Evolutionary conservation across 64 coral and sea anemone genomes (phyloP).

Genomic region (Actinia tenebrosa): DNA sequence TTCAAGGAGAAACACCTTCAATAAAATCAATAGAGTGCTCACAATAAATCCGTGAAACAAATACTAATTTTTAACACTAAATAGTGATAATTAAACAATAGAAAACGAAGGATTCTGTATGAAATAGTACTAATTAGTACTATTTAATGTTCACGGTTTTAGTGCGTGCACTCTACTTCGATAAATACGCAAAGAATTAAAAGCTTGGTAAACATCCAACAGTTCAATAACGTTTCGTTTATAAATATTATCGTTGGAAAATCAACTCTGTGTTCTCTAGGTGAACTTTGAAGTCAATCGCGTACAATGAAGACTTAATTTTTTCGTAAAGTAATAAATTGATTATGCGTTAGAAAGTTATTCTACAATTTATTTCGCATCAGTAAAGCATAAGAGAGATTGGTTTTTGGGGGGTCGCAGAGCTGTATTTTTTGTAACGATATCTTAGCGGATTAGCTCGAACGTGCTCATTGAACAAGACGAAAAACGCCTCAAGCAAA

Average conservation of each 20-base stretch:
- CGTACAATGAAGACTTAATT: neutral
- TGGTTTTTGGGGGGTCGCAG: no score
- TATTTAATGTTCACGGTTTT: no score
- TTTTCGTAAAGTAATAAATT: neutral
- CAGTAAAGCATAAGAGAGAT: no score
- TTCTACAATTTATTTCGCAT: no score
- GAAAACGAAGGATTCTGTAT: no score
- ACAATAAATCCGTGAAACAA: no score
- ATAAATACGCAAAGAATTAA: neutral
- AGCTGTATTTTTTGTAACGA: neutral
- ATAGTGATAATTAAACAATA: no score
- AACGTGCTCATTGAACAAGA: neutral
- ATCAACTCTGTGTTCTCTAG: neutral
- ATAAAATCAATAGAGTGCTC: no score
- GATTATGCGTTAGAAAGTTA: no score
- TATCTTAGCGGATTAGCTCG: neutral
- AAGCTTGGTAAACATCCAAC: neutral
- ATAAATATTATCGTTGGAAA: conserved; percentile 8
- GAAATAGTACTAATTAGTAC: no score
- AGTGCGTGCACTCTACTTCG: no score
- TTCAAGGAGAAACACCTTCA: neutral
- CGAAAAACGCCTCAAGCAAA: neutral
- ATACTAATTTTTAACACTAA: no score
- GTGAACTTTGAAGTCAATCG: neutral
- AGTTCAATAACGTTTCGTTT: neutral